Evolutionary conservation across 2,888 invertebrate genomes (phyloP), one percentile per base, ranked within the genome.

Genomic region (Emmelina monodactyla): DNA sequence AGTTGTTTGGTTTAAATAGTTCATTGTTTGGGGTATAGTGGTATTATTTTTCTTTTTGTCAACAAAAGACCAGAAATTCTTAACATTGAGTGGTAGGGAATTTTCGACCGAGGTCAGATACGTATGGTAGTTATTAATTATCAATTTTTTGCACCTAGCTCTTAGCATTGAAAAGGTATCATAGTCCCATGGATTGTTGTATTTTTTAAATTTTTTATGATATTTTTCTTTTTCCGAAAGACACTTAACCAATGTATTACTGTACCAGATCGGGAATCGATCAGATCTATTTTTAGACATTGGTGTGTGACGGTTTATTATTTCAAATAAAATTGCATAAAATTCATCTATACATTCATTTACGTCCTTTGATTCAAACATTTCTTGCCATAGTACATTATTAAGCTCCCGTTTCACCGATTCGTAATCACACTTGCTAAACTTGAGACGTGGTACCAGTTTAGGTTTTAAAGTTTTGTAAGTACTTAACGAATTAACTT

Each of bases 281-380:
- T n/a, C n/a, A n/a, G n/a, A n/a, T n/a, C n/a, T n/a, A n/a, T n/a
- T n/a, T n/a, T n/a, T n/a, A n/a, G n/a, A n/a, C n/a, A n/a, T n/a
- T n/a, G 42, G 39, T 12, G 37, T 39, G 10, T 35, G 16, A 7
- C 29, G 11, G 3, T 16, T 11, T 16, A 40, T 40, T 16, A 33
- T 15, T 12, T 16, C 29, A 12, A 5, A 1, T 28, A n/a, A 11
- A 19, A 5, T 6, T 9, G 5, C 19, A 19, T 19, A 19, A 16
- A 13, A 16, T 9, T n/a, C 12, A 9, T 28, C 22, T 2, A 39
- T 3, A 32, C 33, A 19, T 4, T 42, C 19, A 25, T 33, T 12
- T 14, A 35, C 29, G 1, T 22, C 15, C n/a, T n/a, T n/a, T 6
- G 30, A 15, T 7, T 31, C 34, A 12, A 40, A 31, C 2, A 29